phyloP scores from a whole-genome alignment of 2,797 vertebrate genomes.

The Austrolebias charrua region DNA sequence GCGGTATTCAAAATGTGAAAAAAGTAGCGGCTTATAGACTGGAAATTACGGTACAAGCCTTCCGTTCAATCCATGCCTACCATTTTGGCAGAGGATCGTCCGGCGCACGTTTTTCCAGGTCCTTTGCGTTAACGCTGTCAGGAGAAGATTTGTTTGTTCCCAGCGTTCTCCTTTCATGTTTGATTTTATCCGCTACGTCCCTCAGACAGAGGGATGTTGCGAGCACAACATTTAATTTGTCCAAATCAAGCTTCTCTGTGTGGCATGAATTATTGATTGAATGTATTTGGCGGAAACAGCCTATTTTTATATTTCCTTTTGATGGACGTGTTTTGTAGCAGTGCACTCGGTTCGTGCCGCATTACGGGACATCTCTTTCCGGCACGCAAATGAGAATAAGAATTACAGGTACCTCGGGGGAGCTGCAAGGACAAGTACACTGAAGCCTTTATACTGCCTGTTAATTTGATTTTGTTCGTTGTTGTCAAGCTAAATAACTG shows the following conservation, averaged over 20 bases:
- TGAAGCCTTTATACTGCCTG: conserved; percentile 16
- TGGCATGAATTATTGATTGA: conserved; percentile 73
- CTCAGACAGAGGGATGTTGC: conserved; percentile 58
- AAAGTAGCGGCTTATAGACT: too few relatives aligned
- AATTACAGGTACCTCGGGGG: conserved; percentile 39
- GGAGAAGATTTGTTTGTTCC: conserved; percentile 47
- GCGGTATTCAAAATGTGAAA: too few relatives aligned
- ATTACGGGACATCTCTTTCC: conserved; percentile 29
- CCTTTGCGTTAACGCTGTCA: background rate
- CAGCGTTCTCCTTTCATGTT: conserved; percentile 65
- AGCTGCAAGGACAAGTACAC: conserved; percentile 13
- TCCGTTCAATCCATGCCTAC: background rate
- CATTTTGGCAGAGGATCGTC: background rate
- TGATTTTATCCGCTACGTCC: conserved; percentile 59
- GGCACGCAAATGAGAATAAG: conserved; percentile 27
- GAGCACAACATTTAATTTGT: conserved; percentile 69
- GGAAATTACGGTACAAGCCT: too few relatives aligned
- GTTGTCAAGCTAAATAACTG: conserved; percentile 38
- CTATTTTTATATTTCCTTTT: conserved; percentile 70
- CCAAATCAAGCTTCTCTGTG: conserved; percentile 67
- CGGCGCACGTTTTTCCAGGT: background rate
- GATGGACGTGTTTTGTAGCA: conserved; percentile 65
- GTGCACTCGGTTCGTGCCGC: conserved; percentile 25
- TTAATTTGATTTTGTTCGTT: conserved; percentile 37
- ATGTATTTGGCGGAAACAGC: conserved; percentile 69